These are phyloP conservation scores for Temnothorax ravouxi DNA, from an alignment of 2,888 invertebrate genomes.

Conservation along the genomic window DNA sequence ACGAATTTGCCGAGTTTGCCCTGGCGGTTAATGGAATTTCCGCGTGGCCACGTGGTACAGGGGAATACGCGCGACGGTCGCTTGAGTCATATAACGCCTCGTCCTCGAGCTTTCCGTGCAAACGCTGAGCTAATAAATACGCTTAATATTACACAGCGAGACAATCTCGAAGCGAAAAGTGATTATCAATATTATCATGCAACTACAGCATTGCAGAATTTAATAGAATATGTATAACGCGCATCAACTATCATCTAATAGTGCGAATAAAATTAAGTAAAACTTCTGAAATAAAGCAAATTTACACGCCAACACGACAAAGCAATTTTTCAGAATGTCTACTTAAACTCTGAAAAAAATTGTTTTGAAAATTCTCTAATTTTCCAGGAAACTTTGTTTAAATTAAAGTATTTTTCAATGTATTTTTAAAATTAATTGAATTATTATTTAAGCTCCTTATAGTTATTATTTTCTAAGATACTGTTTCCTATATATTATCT, in stretches of 20 bases:
- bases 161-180: slow-evolving; percentile 27
- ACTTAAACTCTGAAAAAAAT: background rate
- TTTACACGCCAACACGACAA: background rate
- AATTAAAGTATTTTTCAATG: background rate
- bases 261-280: background rate
- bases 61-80: slow-evolving; percentile 19
- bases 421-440: background rate
- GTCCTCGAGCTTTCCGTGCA: slow-evolving; percentile 16
- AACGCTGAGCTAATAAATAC: slow-evolving; percentile 41
- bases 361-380: background rate
- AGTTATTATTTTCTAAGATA: background rate
- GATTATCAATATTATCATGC: slow-evolving; percentile 36
- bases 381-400: background rate
- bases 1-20: slow-evolving; percentile 54
- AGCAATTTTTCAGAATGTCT: background rate
- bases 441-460: background rate
- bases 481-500: background rate
- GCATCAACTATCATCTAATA: background rate
- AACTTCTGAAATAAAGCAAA: background rate
- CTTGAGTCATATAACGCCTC: slow-evolving; percentile 11
- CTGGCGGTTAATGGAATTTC: slow-evolving; percentile 51
- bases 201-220: slow-evolving; percentile 13
- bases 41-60: slow-evolving; percentile 46
- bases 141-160: slow-evolving; percentile 25
- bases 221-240: background rate